Conservation (phyloP, 1,140 invertebrate genomes). For the Zaprionus ghesquierei region DNA sequence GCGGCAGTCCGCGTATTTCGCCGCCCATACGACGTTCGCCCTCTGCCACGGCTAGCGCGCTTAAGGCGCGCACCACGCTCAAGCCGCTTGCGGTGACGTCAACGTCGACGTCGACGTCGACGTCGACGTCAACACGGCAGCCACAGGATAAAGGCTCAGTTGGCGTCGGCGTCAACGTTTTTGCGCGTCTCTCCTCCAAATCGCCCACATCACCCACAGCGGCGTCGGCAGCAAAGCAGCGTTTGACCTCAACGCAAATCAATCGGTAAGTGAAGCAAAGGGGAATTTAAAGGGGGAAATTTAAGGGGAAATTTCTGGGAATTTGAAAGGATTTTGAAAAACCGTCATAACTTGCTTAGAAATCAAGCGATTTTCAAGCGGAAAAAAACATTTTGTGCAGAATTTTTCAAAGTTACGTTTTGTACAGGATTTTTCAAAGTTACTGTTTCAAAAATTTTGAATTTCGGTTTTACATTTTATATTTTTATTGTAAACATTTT, state of each 20-base stretch:
- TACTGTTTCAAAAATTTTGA: too few relatives aligned
- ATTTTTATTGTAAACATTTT: too few relatives aligned
- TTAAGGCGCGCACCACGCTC: slow-evolving; percentile 37
- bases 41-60: slow-evolving; percentile 31
- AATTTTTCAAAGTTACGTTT: too few relatives aligned
- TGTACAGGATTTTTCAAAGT: too few relatives aligned
- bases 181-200: slow-evolving; percentile 39
- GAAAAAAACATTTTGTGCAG: too few relatives aligned
- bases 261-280: slow-evolving; percentile 56
- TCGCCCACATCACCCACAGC: slow-evolving; percentile 61
- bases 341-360: too few relatives aligned
- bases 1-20: slow-evolving; percentile 54
- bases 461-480: too few relatives aligned
- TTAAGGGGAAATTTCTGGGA: background rate
- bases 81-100: slow-evolving; percentile 9
- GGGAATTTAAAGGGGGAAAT: background rate
- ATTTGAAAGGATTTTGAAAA: background rate
- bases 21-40: slow-evolving; percentile 55
- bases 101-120: slow-evolving; percentile 49
- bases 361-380: too few relatives aligned
- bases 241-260: slow-evolving; percentile 47
- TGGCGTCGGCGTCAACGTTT: slow-evolving; percentile 42
- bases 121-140: slow-evolving; percentile 65
- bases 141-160: slow-evolving; percentile 78
- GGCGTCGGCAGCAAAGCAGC: slow-evolving; percentile 52